phyloP scores from a whole-genome alignment of 2,797 vertebrate genomes.

The Pangasius sanitwongsei region DNA sequence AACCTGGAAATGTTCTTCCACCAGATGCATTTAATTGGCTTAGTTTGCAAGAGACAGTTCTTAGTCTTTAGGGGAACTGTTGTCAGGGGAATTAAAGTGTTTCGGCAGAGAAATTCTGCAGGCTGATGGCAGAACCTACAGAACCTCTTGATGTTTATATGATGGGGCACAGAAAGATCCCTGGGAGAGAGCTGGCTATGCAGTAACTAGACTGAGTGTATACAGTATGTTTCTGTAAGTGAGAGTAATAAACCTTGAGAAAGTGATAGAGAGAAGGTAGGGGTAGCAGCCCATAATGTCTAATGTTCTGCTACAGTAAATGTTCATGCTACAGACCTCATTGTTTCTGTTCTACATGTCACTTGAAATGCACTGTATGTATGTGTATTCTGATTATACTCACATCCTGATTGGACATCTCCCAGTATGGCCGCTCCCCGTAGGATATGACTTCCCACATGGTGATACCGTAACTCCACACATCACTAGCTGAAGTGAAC shows the following conservation, averaged over 20 bases:
- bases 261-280: not conserved
- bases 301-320: not conserved
- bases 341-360: not conserved
- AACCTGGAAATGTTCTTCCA: constrained; percentile 50
- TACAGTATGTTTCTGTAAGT: constrained; percentile 26
- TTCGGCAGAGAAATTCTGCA: constrained; percentile 25
- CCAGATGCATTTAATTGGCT: constrained; percentile 53
- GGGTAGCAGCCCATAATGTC: not conserved
- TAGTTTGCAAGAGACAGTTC: constrained; percentile 36
- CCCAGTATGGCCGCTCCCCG: constrained; percentile 97
- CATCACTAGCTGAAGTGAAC: constrained; percentile 93
- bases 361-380: not conserved
- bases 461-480: constrained; percentile 97
- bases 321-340: not conserved
- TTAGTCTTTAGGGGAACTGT: constrained; percentile 8
- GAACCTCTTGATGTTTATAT: constrained; percentile 31
- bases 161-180: not conserved
- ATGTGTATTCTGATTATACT: constrained; percentile 63
- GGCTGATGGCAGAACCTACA: constrained; percentile 11
- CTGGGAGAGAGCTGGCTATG: not conserved
- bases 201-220: constrained; percentile 39
- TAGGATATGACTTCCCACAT: constrained; percentile 99
- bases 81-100: constrained; percentile 35
- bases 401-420: constrained; percentile 98
- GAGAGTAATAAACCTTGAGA: constrained; percentile 3